Conservation (phyloP, 2,888 invertebrate genomes). For the Lapara coniferarum region DNA sequence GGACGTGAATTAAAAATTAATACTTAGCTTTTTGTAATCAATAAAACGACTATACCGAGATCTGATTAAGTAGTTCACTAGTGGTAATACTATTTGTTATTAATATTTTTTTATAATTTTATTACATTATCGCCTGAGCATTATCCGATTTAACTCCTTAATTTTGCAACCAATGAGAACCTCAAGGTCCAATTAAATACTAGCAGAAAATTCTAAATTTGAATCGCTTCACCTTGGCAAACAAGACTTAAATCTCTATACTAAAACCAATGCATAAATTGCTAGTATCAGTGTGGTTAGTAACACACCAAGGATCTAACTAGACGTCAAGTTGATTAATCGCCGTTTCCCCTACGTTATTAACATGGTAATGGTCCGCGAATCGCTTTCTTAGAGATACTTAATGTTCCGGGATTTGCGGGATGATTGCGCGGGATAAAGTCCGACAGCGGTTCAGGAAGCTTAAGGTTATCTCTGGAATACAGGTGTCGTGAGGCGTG, state of each 20-base stretch:
- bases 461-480: constrained; percentile 61
- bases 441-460: constrained; percentile 44
- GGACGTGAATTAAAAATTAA: too few species aligned
- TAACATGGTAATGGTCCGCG: constrained; percentile 82
- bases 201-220: background rate
- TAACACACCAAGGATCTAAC: constrained; percentile 54
- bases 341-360: constrained; percentile 77
- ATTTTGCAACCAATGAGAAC: too few species aligned
- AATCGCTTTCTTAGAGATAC: constrained; percentile 82
- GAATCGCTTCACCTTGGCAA: background rate
- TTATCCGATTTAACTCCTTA: too few species aligned
- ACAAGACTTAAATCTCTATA: constrained; percentile 8
- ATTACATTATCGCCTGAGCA: too few species aligned
- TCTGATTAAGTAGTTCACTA: too few species aligned
- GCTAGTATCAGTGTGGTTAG: constrained; percentile 65
- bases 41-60: too few species aligned
- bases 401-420: constrained; percentile 81
- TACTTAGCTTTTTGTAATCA: too few species aligned
- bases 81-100: too few species aligned
- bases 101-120: background rate
- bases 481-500: constrained; percentile 51
- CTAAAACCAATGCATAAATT: constrained; percentile 79
- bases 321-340: constrained; percentile 81
- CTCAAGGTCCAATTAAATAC: background rate
- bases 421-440: constrained; percentile 71